Conservation (phyloP, 1,140 invertebrate genomes). For the Caerostris extrusa region DNA sequence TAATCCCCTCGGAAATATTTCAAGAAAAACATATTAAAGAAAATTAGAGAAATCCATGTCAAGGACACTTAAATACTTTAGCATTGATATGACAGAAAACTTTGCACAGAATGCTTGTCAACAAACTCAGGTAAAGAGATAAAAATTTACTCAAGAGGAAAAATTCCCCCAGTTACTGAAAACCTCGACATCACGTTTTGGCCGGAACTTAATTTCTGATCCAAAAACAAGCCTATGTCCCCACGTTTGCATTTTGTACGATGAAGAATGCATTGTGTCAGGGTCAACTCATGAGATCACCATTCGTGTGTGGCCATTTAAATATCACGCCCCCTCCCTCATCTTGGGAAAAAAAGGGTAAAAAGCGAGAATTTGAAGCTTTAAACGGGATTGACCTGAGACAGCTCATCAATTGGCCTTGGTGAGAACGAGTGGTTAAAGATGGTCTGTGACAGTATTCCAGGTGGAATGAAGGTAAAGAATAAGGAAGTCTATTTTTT, state of each 20-base stretch:
- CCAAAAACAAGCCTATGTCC: background rate
- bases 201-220: background rate
- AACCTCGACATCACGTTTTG: background rate
- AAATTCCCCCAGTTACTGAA: background rate
- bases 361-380: constrained; percentile 11
- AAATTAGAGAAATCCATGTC: background rate
- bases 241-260: background rate
- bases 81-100: constrained; percentile 1
- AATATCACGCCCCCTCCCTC: background rate
- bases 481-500: background rate
- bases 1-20: no score
- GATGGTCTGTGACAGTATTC: background rate
- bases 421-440: background rate
- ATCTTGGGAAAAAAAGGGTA: background rate
- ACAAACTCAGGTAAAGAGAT: background rate
- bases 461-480: constrained; percentile 32
- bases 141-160: background rate
- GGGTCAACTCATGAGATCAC: constrained; percentile 11
- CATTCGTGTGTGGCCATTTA: background rate
- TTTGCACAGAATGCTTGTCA: background rate
- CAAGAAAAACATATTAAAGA: background rate
- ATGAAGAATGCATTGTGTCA: background rate
- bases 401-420: background rate
- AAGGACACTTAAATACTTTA: background rate
- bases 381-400: background rate